Percentiles rank a stretch among this genome's conserved stretches.
These are phyloP conservation scores for Drosophila triauraria DNA, from an alignment of 1,140 invertebrate species.

Conservation along the genomic window DNA sequence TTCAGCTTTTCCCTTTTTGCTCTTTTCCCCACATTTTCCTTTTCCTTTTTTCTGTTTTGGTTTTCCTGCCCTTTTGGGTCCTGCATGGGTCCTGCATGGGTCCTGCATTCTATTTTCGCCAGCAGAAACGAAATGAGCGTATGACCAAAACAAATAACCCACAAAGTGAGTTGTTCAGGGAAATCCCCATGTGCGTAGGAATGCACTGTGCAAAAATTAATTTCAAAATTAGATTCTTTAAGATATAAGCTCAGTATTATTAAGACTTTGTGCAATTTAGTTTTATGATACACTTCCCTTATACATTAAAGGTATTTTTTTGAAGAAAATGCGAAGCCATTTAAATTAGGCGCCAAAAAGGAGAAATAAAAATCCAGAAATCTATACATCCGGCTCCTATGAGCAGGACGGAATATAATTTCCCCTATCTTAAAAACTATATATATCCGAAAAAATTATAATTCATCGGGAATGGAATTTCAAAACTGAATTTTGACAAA, in stretches of 20 bases:
- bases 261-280: background rate
- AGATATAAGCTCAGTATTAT: background rate
- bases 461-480: no score
- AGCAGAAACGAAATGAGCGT: slow-evolving; percentile 72
- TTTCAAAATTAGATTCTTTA: background rate
- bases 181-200: slow-evolving; percentile 24
- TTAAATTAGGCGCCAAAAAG: no score
- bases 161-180: slow-evolving; percentile 77
- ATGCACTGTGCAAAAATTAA: background rate
- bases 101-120: slow-evolving; percentile 60
- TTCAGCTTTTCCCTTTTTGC: slow-evolving; percentile 10
- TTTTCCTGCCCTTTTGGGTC: slow-evolving; percentile 34
- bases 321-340: no score
- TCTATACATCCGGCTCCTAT: no score
- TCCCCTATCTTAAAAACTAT: no score
- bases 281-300: background rate
- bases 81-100: slow-evolving; percentile 18
- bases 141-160: slow-evolving; percentile 83
- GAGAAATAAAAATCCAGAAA: no score
- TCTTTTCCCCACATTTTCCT: slow-evolving; percentile 6
- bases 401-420: no score
- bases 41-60: slow-evolving; percentile 11
- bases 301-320: no score
- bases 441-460: no score
- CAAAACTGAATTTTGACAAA: no score